Conservation (phyloP, 1,140 invertebrate species). For the Bicyclus anynana region DNA sequence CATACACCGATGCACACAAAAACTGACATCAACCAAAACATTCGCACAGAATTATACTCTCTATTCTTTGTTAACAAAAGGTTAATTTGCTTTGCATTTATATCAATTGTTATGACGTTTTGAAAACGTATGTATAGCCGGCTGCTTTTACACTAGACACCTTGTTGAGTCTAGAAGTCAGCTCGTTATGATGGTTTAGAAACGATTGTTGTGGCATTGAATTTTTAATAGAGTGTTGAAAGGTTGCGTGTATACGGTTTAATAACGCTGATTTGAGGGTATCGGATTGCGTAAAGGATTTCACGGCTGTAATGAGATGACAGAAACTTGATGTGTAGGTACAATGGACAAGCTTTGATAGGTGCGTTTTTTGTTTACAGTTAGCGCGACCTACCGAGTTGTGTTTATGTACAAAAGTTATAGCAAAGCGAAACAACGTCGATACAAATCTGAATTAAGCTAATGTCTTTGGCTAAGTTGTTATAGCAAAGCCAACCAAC, state of each 20-base stretch:
- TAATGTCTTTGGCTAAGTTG: no score
- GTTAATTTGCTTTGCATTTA: not conserved
- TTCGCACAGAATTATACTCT: not conserved
- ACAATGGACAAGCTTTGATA: no score
- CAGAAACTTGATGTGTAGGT: not conserved
- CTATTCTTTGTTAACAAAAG: not conserved
- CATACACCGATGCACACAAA: slow-evolving; percentile 21
- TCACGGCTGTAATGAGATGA: slow-evolving; percentile 11
- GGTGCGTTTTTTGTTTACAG: no score
- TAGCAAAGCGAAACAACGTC: no score
- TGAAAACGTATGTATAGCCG: slow-evolving; percentile 1
- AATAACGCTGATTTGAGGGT: slow-evolving; percentile 17
- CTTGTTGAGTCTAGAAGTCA: slow-evolving; percentile 49
- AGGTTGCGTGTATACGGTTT: slow-evolving; percentile 16
- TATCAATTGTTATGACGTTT: not conserved
- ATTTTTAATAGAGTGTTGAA: slow-evolving; percentile 23
- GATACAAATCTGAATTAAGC: no score
- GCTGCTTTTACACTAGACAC: slow-evolving; percentile 46
- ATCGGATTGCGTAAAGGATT: slow-evolving; percentile 16
- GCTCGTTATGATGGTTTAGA: slow-evolving; percentile 32
- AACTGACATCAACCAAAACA: slow-evolving; percentile 13
- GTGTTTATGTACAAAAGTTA: no score
- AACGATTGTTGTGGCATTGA: slow-evolving; percentile 19
- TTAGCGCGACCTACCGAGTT: no score
- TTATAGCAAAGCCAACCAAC: no score